These are phyloP conservation scores for Penaeus chinensis DNA, from an alignment of 1,140 invertebrate genomes.

Conservation along the genomic window DNA sequence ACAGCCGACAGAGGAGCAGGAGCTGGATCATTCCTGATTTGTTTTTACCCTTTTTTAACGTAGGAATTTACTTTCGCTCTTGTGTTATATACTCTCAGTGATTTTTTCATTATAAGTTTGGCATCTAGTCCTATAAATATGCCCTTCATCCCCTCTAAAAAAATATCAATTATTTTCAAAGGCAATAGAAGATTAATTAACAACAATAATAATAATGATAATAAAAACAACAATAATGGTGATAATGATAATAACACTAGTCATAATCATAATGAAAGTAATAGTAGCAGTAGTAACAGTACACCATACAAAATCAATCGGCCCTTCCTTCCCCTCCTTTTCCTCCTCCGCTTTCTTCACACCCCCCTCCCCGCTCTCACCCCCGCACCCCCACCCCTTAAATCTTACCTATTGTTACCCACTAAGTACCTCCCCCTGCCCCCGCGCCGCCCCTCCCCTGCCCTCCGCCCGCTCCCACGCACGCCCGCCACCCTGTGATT, in stretches of 20 bases:
- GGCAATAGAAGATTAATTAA: neutral
- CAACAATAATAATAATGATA: neutral
- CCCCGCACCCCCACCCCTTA: neutral
- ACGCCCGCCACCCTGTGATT: conserved; percentile 29
- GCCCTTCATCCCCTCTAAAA: no score
- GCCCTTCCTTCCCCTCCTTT: neutral
- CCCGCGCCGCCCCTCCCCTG: neutral
- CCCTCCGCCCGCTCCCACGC: neutral
- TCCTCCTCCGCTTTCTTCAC: neutral
- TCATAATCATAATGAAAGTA: neutral
- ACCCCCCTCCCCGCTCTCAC: neutral
- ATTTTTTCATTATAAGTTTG: no score
- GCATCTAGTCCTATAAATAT: no score
- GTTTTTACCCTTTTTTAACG: no score
- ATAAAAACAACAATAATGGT: neutral
- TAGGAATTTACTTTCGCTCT: no score
- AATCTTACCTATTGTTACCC: no score
- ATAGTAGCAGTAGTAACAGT: neutral
- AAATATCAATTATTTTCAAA: no score
- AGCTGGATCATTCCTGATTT: no score
- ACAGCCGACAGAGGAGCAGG: no score
- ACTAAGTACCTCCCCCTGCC: neutral
- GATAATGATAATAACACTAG: neutral
- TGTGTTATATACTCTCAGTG: no score
- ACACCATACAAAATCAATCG: conserved; percentile 20